Conservation (phyloP, 2,113 vertebrate species). For the Tauraco erythrolophus region DNA sequence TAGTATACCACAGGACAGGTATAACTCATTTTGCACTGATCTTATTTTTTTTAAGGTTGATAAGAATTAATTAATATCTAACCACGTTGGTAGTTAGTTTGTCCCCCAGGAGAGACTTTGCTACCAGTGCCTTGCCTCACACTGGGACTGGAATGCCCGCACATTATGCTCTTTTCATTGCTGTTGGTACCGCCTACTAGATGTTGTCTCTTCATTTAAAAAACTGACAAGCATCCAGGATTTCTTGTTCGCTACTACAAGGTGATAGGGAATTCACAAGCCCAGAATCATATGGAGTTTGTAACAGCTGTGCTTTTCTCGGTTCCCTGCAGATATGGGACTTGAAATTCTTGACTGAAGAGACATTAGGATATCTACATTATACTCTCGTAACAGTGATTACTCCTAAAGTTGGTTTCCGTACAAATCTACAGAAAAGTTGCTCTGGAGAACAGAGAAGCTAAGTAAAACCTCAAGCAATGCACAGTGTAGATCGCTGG, state of each 20-base stretch:
- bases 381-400: neutral
- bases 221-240: neutral
- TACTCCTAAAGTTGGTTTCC: neutral
- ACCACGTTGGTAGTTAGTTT: neutral
- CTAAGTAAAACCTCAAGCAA: neutral
- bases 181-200: neutral
- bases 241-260: neutral
- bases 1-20: neutral
- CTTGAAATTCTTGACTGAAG: neutral
- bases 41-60: neutral
- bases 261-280: neutral
- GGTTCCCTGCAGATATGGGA: neutral
- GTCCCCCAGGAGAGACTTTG: neutral
- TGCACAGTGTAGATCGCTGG: fast-evolving
- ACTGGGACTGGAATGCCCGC: neutral
- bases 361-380: neutral
- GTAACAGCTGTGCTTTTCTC: neutral
- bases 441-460: neutral
- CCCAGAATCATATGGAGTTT: neutral
- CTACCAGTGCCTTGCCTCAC: neutral
- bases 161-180: neutral
- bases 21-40: neutral
- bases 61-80: neutral
- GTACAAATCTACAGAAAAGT: neutral
- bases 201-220: neutral